Base-by-base conservation (phyloP, 64 coral and sea anemone genomes). In the Pachyseris speciosa region DNA sequence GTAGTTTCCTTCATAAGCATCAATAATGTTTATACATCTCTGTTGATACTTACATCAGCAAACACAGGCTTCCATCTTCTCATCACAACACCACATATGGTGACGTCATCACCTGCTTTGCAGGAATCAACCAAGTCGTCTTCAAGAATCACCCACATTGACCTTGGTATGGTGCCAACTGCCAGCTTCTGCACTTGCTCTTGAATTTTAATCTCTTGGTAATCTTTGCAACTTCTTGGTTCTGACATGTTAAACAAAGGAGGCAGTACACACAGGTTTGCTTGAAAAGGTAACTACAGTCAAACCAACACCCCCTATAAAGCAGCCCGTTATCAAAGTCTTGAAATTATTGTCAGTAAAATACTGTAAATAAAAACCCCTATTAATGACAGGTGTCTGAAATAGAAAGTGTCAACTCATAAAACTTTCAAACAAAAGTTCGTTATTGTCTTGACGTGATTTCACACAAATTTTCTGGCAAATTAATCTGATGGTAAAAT, bases 131-230 rank as follows among this genome's bases (percentile, higher is more conserved):
- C 97, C 10, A 99, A 69, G 59, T 99, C 97, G 87, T 99, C 86
- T 85, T 99, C 93, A 29, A 99, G 60, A n/a, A 99, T 73, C 26
- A 99, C 90, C 97, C 93, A 99, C 93, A 99, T 99, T 40, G 89
- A 90, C 5, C 97, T 69, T 50, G 97, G 97, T 38, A 99, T 99
- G 16, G 94, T 99, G 36, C 97, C 97, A 11, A 99, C 86, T 9
- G 93, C 97, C 48, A 99, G 94, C 59, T 95, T 99, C 34, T 95
- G 89, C 27, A 95, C 94, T 49, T 95, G 90, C 33, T 99, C 97
- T 86, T 99, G 97, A 6, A 99, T 84, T 58, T 99, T 99, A 5
- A 99, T 80, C 47, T 99, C 97, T 83, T 99, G 97, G 75, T 99
- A 99, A 47, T 99, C 97, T 85, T 84, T 76, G 37, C 90, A 99